These are phyloP conservation scores for Laupala kohalensis DNA, from an alignment of 1,140 invertebrate genomes.

Conservation along the genomic window DNA sequence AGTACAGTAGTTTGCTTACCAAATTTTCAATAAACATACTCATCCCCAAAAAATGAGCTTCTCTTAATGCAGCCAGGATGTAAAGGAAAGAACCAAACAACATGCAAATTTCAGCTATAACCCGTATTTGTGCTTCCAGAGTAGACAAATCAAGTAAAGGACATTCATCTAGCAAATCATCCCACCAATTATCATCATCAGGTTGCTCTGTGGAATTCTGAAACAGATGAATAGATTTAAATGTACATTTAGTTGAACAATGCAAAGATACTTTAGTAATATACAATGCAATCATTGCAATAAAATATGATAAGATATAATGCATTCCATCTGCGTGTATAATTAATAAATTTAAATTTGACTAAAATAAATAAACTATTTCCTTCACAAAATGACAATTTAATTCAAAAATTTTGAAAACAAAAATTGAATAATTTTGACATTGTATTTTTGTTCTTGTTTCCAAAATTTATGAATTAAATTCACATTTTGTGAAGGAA, in stretches of 20 bases:
- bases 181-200: slow-evolving; percentile 40
- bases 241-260: neutral
- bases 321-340: too few species aligned
- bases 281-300: too few species aligned
- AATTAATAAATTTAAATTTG: too few species aligned
- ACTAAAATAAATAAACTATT: too few species aligned
- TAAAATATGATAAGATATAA: too few species aligned
- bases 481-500: too few species aligned
- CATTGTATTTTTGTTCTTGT: too few species aligned
- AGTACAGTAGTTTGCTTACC: slow-evolving; percentile 33
- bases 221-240: neutral
- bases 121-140: slow-evolving; percentile 43
- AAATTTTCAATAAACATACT: slow-evolving; percentile 87
- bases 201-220: neutral
- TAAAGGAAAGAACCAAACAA: slow-evolving; percentile 66
- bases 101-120: slow-evolving; percentile 53
- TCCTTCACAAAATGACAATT: too few species aligned
- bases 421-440: too few species aligned
- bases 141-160: slow-evolving; percentile 47
- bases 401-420: too few species aligned
- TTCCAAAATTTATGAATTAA: too few species aligned
- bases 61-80: slow-evolving; percentile 62
- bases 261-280: too few species aligned
- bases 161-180: slow-evolving; percentile 51
- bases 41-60: slow-evolving; percentile 68